phyloP scores from a whole-genome alignment of 2,113 vertebrate genomes.

The Pagrus major region DNA sequence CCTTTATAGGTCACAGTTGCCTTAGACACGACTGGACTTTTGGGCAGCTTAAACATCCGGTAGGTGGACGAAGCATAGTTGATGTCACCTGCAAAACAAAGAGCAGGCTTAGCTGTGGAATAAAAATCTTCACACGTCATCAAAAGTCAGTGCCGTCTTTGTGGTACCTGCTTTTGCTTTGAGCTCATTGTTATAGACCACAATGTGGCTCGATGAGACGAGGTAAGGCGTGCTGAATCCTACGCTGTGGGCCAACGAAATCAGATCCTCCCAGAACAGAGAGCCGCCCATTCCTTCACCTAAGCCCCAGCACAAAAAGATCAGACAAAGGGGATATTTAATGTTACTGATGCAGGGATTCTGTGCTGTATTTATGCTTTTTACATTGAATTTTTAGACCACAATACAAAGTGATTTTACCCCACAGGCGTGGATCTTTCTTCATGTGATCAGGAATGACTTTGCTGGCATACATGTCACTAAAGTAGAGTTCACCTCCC shows the following conservation, averaged over 20 bases:
- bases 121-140: background rate
- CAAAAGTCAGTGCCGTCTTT: background rate
- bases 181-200: constrained; percentile 76
- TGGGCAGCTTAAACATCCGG: constrained; percentile 80
- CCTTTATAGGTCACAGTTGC: constrained; percentile 79
- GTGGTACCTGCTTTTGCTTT: constrained; percentile 78
- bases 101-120: background rate
- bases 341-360: background rate
- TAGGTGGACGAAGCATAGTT: constrained; percentile 81
- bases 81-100: constrained; percentile 71
- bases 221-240: constrained; percentile 82
- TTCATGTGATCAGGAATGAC: constrained; percentile 79
- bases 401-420: constrained; percentile 43
- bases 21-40: constrained; percentile 10
- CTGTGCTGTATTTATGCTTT: background rate
- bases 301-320: constrained; percentile 15
- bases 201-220: constrained; percentile 73
- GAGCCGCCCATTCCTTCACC: constrained; percentile 83
- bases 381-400: background rate
- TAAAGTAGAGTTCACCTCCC: constrained; percentile 83
- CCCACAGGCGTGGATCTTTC: constrained; percentile 80
- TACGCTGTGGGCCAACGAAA: constrained; percentile 67
- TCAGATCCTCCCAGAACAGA: constrained; percentile 79
- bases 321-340: background rate
- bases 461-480: constrained; percentile 84